Evolutionary conservation across 2,113 vertebrate species (phyloP), one percentile per base, ranked within the genome.

Genomic region (Terrapene triunguis): DNA sequence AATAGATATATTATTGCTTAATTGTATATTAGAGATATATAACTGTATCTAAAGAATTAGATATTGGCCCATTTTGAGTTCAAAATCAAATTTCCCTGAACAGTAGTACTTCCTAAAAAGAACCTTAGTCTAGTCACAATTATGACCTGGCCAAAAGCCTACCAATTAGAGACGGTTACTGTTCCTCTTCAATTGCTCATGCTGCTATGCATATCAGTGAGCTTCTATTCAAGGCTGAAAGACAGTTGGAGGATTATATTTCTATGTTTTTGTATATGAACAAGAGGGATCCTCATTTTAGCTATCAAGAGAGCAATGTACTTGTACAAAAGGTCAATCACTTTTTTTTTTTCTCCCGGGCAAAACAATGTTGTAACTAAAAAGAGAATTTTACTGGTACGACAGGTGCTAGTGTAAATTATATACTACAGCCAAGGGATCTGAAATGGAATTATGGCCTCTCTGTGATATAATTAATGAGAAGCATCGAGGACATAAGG

Each of bases 381-480:
- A 6, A 93, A 79, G 88, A 89, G 88, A 90, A 81, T 92, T 97
- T 47, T 93, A 8, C 4, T 22, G 91, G 55, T 0, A 29, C 72
- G 79, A 24, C 38, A 80, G 38, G 7, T 9, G 87, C 93, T 44
- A 89, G 38, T 96, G 82, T 80, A 91, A 57, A 38, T 50, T 91
- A 47, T 62, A 62, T 21, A 24, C 8, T 74, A 3, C 53, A 94
- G 48, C 8, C 27, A 87, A 5, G 42, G 27, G 17, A 88, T 83
- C 12, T 91, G 50, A 92, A 92, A 84, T 85, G 80, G 8, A n/a
- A 79, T 81, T 32, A 87, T 50, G 17, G 1, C 5, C 1, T 90
- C 11, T 87, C 82, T 84, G 29, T 80, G 81, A 80, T 48, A 51
- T 25, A 93, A 92, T 95, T 90, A 90, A 47, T n/a, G n/a, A 90